Percentiles rank a stretch among this genome's conserved stretches.
Evolutionary conservation across 2,797 vertebrate species (phyloP).

Genomic region (Stomatorhinus walkeri): DNA sequence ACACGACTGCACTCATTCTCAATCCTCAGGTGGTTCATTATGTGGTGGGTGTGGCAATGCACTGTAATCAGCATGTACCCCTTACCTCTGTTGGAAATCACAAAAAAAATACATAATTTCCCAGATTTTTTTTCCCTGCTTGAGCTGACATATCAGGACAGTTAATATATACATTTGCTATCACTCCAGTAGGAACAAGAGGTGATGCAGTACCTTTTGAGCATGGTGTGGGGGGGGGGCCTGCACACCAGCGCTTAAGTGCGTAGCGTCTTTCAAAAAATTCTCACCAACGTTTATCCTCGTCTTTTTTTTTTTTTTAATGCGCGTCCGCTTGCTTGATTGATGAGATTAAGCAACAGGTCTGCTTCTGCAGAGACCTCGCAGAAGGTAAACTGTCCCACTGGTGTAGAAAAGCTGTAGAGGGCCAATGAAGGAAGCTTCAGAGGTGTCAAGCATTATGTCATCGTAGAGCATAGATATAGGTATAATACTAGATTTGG

Average conservation of each 20-base stretch:
- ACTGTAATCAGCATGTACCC: background rate
- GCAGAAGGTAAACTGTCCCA: background rate
- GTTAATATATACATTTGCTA: conserved; percentile 42
- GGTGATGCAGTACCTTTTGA: conserved; percentile 6
- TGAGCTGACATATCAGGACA: conserved; percentile 34
- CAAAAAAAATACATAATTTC: conserved; percentile 17
- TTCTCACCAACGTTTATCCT: background rate
- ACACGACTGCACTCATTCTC: background rate
- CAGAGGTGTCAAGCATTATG: background rate
- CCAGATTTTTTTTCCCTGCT: background rate
- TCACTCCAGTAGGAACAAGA: background rate
- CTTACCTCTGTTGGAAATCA: background rate
- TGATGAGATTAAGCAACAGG: background rate
- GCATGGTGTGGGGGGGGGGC: background rate
- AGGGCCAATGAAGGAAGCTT: background rate
- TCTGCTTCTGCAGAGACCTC: background rate
- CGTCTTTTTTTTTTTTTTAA: background rate
- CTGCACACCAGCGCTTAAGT: background rate
- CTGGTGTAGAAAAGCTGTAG: background rate
- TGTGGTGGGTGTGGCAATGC: background rate
- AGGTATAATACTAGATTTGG: background rate
- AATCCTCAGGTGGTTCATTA: background rate
- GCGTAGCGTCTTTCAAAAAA: background rate
- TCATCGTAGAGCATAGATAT: background rate
- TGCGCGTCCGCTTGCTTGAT: background rate